Percentiles rank a stretch among this genome's conserved stretches.
phyloP scores from a whole-genome alignment of 2,113 vertebrate species.

The Pelecanus crispus region DNA sequence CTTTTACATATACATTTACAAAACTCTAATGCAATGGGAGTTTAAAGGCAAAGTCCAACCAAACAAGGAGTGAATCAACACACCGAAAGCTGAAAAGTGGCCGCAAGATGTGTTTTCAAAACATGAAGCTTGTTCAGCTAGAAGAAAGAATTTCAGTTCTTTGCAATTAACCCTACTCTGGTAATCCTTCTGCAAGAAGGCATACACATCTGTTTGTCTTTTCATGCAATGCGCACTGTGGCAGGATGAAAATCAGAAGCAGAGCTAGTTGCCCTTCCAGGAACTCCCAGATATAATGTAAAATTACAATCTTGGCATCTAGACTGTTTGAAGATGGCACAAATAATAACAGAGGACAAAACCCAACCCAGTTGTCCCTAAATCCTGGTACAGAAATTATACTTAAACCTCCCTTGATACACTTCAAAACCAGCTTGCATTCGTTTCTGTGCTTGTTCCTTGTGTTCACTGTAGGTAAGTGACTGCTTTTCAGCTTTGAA shows the following conservation, averaged over 20 bases:
- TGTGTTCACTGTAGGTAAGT: neutral
- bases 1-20: neutral
- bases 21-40: neutral
- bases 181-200: neutral
- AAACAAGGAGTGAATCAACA: neutral
- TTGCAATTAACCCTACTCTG: neutral
- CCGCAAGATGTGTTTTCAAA: neutral
- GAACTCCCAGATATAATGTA: neutral
- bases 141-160: neutral
- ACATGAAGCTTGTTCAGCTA: neutral
- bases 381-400: neutral
- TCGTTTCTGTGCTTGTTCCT: neutral
- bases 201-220: neutral
- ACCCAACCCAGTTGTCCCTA: neutral
- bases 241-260: constrained; percentile 22
- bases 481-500: neutral
- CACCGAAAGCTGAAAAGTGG: neutral
- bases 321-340: neutral
- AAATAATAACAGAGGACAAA: neutral
- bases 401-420: neutral
- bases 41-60: neutral
- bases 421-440: neutral
- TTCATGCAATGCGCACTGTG: neutral
- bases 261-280: neutral
- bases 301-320: neutral